Conservation (phyloP, 2,888 invertebrate genomes). For the Nowickia ferox region DNA sequence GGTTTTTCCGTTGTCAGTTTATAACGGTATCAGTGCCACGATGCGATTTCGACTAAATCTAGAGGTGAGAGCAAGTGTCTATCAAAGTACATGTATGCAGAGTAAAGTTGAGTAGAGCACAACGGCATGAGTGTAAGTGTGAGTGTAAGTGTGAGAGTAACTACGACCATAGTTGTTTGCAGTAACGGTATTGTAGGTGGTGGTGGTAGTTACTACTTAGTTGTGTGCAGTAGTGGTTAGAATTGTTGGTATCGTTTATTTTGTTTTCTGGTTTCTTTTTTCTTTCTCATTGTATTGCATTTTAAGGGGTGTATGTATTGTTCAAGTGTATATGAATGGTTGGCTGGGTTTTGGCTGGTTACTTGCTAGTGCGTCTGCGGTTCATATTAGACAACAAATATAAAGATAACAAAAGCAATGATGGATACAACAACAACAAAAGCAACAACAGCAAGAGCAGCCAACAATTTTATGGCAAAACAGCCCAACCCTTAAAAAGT, state of each 20-base stretch:
- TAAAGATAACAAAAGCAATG: slow-evolving; percentile 55
- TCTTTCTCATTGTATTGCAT: slow-evolving; percentile 45
- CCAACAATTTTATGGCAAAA: slow-evolving; percentile 8
- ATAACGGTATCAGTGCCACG: slow-evolving; percentile 68
- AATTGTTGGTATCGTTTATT: background rate
- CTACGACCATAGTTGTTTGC: slow-evolving; percentile 19
- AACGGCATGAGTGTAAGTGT: slow-evolving; percentile 8
- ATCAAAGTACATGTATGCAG: slow-evolving; percentile 30
- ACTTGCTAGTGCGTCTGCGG: slow-evolving; percentile 71
- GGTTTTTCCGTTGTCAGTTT: slow-evolving; percentile 63
- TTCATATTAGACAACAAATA: slow-evolving; percentile 61
- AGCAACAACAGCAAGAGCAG: slow-evolving; percentile 7
- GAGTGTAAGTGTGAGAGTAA: slow-evolving; percentile 23
- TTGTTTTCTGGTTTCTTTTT: background rate
- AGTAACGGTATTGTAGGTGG: slow-evolving; percentile 45
- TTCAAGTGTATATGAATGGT: slow-evolving; percentile 58
- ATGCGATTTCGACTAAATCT: slow-evolving; percentile 70
- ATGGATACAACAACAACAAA: slow-evolving; percentile 25
- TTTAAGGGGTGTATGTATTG: slow-evolving; percentile 57
- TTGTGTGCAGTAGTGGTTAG: slow-evolving; percentile 29
- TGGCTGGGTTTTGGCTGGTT: slow-evolving; percentile 64
- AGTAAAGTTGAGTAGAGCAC: background rate
- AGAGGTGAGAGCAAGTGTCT: slow-evolving; percentile 70
- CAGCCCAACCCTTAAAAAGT: slow-evolving; percentile 68
- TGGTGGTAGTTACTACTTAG: slow-evolving; percentile 37